A percentile compares a stretch with the other conserved stretches of the same genome.
Conservation (phyloP, 1,140 invertebrate genomes). For the Platorchestia sp. region DNA sequence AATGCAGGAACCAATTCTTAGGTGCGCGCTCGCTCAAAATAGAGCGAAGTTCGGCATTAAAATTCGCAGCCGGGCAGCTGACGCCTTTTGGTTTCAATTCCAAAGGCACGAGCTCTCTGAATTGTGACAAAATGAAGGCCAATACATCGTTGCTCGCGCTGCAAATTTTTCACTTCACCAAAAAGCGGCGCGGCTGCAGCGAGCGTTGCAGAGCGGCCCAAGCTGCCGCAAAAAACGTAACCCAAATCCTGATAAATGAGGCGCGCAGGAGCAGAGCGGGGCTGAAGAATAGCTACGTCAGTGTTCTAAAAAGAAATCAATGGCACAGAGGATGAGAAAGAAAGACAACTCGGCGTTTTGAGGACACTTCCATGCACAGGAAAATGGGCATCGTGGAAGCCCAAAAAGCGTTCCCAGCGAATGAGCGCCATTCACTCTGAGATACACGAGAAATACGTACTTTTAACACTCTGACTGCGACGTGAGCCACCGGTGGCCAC, state of each 20-base stretch:
- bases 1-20: slow-evolving; percentile 20
- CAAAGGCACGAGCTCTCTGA: not conserved
- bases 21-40: not conserved
- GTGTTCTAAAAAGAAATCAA: not conserved
- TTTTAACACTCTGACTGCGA: no score
- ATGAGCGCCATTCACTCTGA: not conserved
- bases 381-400: not conserved
- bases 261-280: not conserved
- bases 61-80: slow-evolving; percentile 40
- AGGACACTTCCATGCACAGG: not conserved
- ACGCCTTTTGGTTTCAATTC: slow-evolving; percentile 24
- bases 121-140: slow-evolving; percentile 27
- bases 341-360: not conserved
- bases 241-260: slow-evolving; percentile 7
- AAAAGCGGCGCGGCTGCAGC: not conserved
- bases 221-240: not conserved
- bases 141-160: not conserved
- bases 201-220: not conserved
- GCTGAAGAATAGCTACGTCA: not conserved
- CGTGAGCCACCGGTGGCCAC: no score
- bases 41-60: slow-evolving; percentile 21
- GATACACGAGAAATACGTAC: no score
- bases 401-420: not conserved
- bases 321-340: not conserved
- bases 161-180: not conserved